Percentiles rank a stretch among this genome's conserved stretches.
phyloP scores from a whole-genome alignment of 2,888 invertebrate genomes.

The Anthophora plumipes region DNA sequence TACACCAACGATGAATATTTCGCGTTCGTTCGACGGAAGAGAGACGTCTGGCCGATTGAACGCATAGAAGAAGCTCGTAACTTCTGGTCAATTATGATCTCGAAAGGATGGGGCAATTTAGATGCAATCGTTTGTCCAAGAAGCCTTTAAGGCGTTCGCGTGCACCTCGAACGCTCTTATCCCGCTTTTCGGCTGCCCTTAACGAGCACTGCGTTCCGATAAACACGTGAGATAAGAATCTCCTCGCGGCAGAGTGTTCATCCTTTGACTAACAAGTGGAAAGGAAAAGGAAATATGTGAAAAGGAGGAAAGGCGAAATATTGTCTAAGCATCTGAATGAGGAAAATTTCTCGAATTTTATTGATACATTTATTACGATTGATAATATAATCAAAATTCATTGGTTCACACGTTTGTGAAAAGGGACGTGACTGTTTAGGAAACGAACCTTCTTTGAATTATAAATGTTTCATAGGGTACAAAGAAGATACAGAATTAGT shows the following conservation, averaged over 20 bases:
- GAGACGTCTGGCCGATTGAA: background rate
- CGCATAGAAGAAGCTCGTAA: background rate
- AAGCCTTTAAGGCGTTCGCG: slow-evolving; percentile 3
- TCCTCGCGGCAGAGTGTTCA: slow-evolving; percentile 58
- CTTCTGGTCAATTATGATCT: slow-evolving; percentile 13
- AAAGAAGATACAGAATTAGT: slow-evolving; percentile 65
- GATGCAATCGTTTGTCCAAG: slow-evolving; percentile 34
- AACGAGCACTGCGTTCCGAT: slow-evolving; percentile 69
- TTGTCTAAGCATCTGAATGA: no score
- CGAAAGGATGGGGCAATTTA: slow-evolving; percentile 7
- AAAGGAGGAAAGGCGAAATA: no score
- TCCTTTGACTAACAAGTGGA: slow-evolving; percentile 62
- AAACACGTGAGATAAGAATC: slow-evolving; percentile 75
- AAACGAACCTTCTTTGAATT: no score
- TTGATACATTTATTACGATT: no score
- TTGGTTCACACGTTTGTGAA: no score
- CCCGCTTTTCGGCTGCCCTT: slow-evolving; percentile 60
- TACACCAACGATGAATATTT: background rate
- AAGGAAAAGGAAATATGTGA: no score
- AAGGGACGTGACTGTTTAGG: no score
- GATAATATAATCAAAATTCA: no score
- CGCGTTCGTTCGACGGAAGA: background rate
- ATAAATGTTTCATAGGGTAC: slow-evolving; percentile 68
- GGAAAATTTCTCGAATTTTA: no score
- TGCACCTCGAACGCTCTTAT: slow-evolving; percentile 17